Evolutionary conservation across 2,888 invertebrate species (phyloP), one percentile per base, ranked within the genome.

Genomic region (Clusia tigrina): DNA sequence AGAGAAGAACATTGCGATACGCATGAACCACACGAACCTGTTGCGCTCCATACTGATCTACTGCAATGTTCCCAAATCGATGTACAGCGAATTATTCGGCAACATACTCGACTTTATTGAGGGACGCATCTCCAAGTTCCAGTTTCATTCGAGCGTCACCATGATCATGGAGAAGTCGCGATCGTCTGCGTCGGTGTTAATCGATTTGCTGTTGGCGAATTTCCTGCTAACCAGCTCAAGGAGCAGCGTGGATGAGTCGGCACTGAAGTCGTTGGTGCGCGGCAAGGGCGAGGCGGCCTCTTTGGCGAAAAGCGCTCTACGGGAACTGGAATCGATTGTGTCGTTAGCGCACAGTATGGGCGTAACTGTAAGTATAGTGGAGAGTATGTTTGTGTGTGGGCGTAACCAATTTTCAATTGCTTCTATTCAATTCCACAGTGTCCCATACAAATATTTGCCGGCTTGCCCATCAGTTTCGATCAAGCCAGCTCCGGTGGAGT

Each of bases 1-100:
- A 61, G 88, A 88, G 37, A 87, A 89, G 46, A 89, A 89, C 76
- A 89, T 91, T 62, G 83, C 87, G 9, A 87, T 95, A 61, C 88
- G 90, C 60, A 81, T 96, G 64, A 95, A 94, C 80, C 95, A 96
- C 74, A 91, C 91, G 0, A 89, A 88, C 42, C 81, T 96, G 5
- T 78, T 95, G 64, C 87, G 89, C 70, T 91, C 93, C 0, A 87
- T 96, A 62, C 85, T 97, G 12, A 83, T 92, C 59, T 89, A 92
- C 67, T 93, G 91, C 74, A 93, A 92, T 2, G 90, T 97, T 2
- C 90, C 92, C 9, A 86, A 88, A 22, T 89, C 88, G 56, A 89
- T 89, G 67, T 88, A 89, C 72, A 64, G 67, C 2, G 69, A 78
- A 3, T 66, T 84, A 2, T 82, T 82, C 60, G 79, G 76, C 55